phyloP scores from a whole-genome alignment of 2,113 vertebrate genomes.

The Colinus virginianus region DNA sequence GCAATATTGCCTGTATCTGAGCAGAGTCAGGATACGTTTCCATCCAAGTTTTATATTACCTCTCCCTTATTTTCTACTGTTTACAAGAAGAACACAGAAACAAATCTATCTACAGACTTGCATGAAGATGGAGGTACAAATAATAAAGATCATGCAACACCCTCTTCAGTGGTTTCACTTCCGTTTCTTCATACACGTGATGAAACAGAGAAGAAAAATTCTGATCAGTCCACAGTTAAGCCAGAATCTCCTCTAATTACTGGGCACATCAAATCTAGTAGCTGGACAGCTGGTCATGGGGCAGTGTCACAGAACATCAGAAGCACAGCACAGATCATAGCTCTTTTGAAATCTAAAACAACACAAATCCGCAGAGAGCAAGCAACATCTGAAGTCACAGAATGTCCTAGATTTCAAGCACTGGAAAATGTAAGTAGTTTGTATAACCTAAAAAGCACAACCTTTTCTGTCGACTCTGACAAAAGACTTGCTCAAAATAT shows the following conservation, averaged over 20 bases:
- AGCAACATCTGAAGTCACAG: not conserved
- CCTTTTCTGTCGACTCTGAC: not conserved
- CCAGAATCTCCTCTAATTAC: not conserved
- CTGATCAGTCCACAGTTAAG: not conserved
- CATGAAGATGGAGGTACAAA: not conserved
- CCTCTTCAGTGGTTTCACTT: conserved; percentile 10
- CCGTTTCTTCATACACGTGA: not conserved
- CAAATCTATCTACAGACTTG: not conserved
- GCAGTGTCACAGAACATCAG: conserved; percentile 66
- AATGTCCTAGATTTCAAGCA: not conserved
- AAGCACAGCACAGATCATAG: conserved; percentile 81
- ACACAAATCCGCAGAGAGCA: not conserved
- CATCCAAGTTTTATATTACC: conserved; percentile 31
- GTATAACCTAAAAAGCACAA: not conserved
- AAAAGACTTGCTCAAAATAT: not conserved
- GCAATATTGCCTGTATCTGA: not conserved
- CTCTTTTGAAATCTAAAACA: conserved; percentile 72
- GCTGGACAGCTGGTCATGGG: not conserved
- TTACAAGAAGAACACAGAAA: conserved; percentile 22
- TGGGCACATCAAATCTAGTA: not conserved
- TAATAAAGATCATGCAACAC: not conserved
- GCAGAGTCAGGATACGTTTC: not conserved
- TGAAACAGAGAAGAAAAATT: not conserved
- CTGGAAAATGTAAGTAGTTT: not conserved
- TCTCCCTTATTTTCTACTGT: conserved; percentile 70